Conservation (phyloP, 35 echinoderm and acorn worm genomes). For the Patiria miniata region DNA sequence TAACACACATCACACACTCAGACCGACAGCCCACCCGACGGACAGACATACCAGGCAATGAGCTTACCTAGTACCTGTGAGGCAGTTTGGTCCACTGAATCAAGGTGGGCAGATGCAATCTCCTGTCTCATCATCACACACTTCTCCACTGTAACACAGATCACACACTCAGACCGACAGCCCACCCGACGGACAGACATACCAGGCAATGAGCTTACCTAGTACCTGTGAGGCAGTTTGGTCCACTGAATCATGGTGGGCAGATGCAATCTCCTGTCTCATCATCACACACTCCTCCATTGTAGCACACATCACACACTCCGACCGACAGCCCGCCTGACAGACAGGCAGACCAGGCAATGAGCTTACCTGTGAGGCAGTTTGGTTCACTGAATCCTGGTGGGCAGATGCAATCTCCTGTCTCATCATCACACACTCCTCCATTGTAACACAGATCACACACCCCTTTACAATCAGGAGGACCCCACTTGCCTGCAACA, state of each 20-base stretch:
- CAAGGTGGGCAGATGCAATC: constrained; percentile 71
- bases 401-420: constrained; percentile 59
- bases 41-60: background rate
- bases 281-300: constrained; percentile 81
- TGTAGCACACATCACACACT: constrained; percentile 72
- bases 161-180: constrained; percentile 46
- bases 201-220: background rate
- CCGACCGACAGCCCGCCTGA: too few relatives aligned
- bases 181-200: background rate
- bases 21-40: background rate
- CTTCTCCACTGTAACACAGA: constrained; percentile 71
- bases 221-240: constrained; percentile 64
- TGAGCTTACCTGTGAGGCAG: constrained; percentile 50
- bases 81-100: constrained; percentile 67
- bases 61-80: constrained; percentile 39
- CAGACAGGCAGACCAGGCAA: constrained; percentile 1
- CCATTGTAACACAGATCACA: constrained; percentile 72
- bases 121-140: constrained; percentile 74
- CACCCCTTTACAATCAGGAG: background rate
- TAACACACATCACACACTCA: constrained; percentile 69
- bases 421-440: constrained; percentile 57
- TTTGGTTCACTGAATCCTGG: constrained; percentile 57
- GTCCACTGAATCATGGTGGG: constrained; percentile 68
- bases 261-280: constrained; percentile 73
- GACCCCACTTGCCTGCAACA: background rate